phyloP scores from a whole-genome alignment of 2,797 vertebrate species.

The Sebastes flavidus region DNA sequence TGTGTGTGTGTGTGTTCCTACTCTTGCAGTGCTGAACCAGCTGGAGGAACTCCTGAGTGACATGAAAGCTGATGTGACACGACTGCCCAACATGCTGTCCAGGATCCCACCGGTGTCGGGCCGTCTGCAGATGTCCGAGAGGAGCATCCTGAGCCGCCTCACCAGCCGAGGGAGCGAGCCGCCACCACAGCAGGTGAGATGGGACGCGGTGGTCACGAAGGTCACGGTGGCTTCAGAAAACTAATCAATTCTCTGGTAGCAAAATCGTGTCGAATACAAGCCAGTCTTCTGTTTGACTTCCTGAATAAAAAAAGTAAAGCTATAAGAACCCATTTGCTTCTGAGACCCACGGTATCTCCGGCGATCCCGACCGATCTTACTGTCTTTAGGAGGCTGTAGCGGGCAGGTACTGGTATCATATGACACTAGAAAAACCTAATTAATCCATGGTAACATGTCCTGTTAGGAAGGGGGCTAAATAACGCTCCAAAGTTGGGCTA shows the following conservation, averaged over 20 bases:
- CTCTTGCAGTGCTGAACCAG: conserved; percentile 93
- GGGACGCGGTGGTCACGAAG: neutral
- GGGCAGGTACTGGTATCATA: neutral
- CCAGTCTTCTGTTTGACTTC: neutral
- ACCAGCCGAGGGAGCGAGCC: conserved; percentile 93
- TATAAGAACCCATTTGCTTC: neutral
- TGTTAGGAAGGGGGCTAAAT: no score
- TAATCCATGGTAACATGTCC: no score
- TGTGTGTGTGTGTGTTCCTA: neutral
- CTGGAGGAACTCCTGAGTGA: conserved; percentile 97
- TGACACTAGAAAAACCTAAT: neutral
- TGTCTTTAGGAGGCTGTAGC: neutral
- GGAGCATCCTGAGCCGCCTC: conserved; percentile 96
- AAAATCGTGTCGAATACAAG: neutral
- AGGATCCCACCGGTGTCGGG: conserved; percentile 95
- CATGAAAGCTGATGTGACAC: conserved; percentile 98
- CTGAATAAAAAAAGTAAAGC: neutral
- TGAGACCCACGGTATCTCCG: neutral
- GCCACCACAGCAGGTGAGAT: conserved; percentile 87
- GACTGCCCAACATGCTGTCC: conserved; percentile 96
- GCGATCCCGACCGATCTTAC: neutral
- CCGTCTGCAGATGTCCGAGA: conserved; percentile 97
- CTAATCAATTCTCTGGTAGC: no score
- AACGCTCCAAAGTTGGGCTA: no score
- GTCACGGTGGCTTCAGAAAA: neutral